A percentile compares a stretch with the other conserved stretches of the same genome.
These are phyloP conservation scores for Panzeria rudis DNA, from an alignment of 2,888 invertebrate genomes.

Conservation along the genomic window DNA sequence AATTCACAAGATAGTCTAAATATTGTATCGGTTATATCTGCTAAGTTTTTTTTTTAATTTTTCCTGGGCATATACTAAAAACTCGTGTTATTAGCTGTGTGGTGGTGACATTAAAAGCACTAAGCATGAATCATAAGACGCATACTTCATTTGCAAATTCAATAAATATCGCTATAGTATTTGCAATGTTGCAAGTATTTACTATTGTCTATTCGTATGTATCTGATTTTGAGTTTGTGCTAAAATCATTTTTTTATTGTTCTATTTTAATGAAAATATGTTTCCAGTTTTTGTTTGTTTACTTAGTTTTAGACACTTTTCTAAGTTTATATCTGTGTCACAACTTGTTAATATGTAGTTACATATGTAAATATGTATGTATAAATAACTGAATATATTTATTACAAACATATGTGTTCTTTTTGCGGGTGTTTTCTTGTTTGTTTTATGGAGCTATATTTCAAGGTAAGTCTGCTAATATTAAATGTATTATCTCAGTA, in stretches of 20 bases:
- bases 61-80: too few species aligned
- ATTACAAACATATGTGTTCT: not conserved
- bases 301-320: not conserved
- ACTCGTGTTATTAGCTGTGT: too few species aligned
- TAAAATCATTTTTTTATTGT: not conserved
- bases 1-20: too few species aligned
- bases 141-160: not conserved
- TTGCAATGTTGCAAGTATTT: not conserved
- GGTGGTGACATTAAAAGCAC: too few species aligned
- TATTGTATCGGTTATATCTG: too few species aligned
- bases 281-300: not conserved
- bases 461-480: conserved; percentile 51
- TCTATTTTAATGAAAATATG: not conserved
- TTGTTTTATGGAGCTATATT: conserved; percentile 10
- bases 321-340: not conserved
- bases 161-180: not conserved
- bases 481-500: conserved; percentile 20
- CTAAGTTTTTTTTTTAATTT: too few species aligned
- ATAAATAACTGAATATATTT: too few species aligned
- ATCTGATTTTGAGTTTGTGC: not conserved
- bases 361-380: too few species aligned
- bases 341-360: not conserved
- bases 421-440: not conserved
- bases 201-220: not conserved
- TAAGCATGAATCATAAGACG: not conserved